phyloP scores from a whole-genome alignment of 2,888 invertebrate species.

The Caenorhabditis zanzibari region DNA sequence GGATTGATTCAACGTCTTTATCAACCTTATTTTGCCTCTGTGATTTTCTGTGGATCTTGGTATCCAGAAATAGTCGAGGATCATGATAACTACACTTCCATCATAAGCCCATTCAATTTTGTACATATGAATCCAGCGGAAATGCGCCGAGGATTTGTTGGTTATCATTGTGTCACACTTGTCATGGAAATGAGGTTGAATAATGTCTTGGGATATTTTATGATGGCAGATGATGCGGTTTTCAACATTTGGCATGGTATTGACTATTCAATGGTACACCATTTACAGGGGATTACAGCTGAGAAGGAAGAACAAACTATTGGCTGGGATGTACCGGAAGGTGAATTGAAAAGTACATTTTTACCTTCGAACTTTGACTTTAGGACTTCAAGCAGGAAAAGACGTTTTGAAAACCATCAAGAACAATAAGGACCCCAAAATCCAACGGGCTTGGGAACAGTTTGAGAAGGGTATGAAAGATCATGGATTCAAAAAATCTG shows the following conservation, averaged over 20 bases:
- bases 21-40: conserved; percentile 57
- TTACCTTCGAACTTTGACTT: not conserved
- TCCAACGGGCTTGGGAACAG: conserved; percentile 19
- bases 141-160: conserved; percentile 36
- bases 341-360: not conserved
- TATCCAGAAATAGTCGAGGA: conserved; percentile 13
- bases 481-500: conserved; percentile 6
- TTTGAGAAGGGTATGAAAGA: conserved; percentile 37
- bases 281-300: not conserved
- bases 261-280: conserved; percentile 41
- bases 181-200: conserved; percentile 43
- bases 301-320: not conserved
- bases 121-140: conserved; percentile 57
- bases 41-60: conserved; percentile 60
- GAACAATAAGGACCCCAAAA: not conserved
- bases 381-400: not conserved
- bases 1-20: conserved; percentile 56
- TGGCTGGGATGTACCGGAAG: not conserved
- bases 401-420: conserved; percentile 1
- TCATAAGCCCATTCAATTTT: conserved; percentile 48
- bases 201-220: conserved; percentile 54
- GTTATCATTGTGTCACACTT: conserved; percentile 57
- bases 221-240: conserved; percentile 54
- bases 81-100: conserved; percentile 22
- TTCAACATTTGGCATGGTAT: conserved; percentile 65